Percentiles rank a stretch among this genome's conserved stretches.
phyloP scores from a whole-genome alignment of 2,797 vertebrate species.

The Vipera latastei region DNA sequence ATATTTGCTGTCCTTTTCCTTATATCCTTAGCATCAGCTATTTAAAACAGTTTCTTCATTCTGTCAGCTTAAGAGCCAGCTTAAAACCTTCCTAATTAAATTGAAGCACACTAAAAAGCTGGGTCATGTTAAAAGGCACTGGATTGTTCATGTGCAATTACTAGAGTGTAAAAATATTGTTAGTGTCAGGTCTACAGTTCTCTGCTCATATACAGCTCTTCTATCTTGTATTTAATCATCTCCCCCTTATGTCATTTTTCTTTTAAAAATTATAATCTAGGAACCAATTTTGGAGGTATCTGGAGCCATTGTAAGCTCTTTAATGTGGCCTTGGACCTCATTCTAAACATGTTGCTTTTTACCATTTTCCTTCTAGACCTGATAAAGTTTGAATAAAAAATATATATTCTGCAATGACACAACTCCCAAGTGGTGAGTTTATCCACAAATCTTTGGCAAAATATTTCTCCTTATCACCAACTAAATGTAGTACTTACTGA shows the following conservation, averaged over 20 bases:
- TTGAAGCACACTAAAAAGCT: background rate
- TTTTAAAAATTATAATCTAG: background rate
- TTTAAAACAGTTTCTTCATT: background rate
- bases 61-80: background rate
- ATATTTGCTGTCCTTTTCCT: background rate
- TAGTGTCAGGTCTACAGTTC: background rate
- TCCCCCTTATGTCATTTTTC: background rate
- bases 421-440: background rate
- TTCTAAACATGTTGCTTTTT: background rate
- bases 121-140: background rate
- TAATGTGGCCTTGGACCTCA: background rate
- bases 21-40: background rate
- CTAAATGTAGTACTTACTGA: slow-evolving; percentile 68
- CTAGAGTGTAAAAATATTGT: background rate
- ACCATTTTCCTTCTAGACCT: background rate
- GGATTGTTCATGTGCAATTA: background rate
- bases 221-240: background rate
- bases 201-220: background rate
- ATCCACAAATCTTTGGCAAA: background rate
- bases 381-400: background rate
- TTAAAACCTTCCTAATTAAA: background rate
- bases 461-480: background rate
- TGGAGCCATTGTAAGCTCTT: background rate
- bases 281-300: background rate
- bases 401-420: background rate